Evolutionary conservation across 1,140 invertebrate species (phyloP), one percentile per base, ranked within the genome.

Genomic region (Trissolcus basalis): DNA sequence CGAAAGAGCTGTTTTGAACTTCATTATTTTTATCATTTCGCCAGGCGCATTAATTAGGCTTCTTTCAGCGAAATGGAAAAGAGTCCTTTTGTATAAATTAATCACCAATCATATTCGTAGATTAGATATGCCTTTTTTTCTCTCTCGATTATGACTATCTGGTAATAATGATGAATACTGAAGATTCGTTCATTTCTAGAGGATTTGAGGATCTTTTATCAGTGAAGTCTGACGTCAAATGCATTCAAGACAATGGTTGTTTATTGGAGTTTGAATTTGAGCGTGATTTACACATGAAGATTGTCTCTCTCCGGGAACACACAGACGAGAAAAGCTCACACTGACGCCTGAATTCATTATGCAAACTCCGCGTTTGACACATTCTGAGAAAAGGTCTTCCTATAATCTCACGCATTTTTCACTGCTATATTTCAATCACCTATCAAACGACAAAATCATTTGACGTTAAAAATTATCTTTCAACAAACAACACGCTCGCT

Each of bases 281-380:
- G n/a, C 47, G 16, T 39, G 56, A 49, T 59, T 59, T 59, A 49
- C 45, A 59, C 56, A 27, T 16, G 36, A 51, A 49, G 9, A 41
- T 63, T n/a, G 48, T 12, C 9, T 33, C 19, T 27, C 19, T 1
- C 3, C 41, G 13, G 53, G 45, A 10, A 53, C 39, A 63, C 9
- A 63, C 48, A 63, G 53, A 63, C 41, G 59, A 33, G 48, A 63
- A 63, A 63, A 63, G 51, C 59, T 36, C 41, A 14, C 41, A 41
- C 39, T 45, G 27, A 49, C 59, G 49, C 49, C 53, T 63, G 59
- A 36, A 45, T 47, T 51, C 39, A 53, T 63, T 63, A 19, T n/a
- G 59, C 49, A 15, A 45, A 47, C 32, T 35, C 13, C 4, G 35
- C 33, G 32, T 41, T 65, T 56, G 63, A 65, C 55, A 27, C 19